These are phyloP conservation scores for Volucella inflata DNA, from an alignment of 2,888 invertebrate genomes.

Conservation along the genomic window DNA sequence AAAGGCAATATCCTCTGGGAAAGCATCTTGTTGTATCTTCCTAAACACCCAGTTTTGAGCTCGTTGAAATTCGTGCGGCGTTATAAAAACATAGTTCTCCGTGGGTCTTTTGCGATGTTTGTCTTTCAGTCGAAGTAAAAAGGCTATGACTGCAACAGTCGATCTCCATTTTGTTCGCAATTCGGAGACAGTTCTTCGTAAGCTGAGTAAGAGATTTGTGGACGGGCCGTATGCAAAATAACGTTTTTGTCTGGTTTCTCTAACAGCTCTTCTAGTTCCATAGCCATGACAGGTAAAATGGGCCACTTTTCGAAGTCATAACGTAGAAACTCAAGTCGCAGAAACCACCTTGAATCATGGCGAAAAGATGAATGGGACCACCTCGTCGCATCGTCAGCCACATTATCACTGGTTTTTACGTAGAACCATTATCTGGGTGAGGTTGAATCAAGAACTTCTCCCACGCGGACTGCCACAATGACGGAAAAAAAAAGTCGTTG, in stretches of 20 bases:
- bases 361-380: background rate
- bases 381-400: conserved; percentile 43
- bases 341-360: conserved; percentile 8
- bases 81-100: background rate
- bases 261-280: background rate
- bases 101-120: background rate
- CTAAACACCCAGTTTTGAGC: too few species aligned
- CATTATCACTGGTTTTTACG: conserved; percentile 26
- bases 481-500: too few species aligned
- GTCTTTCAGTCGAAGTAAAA: background rate
- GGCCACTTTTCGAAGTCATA: background rate
- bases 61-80: too few species aligned
- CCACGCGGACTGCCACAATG: too few species aligned
- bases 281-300: background rate
- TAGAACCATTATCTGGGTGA: background rate
- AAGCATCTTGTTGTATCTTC: conserved; percentile 9
- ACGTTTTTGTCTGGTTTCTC: background rate
- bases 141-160: conserved; percentile 1
- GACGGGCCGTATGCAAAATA: background rate
- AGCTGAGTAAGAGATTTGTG: background rate
- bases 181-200: background rate
- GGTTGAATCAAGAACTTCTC: too few species aligned
- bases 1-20: background rate
- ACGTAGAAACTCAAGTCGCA: background rate
- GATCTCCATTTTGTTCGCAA: conserved; percentile 12